These are phyloP conservation scores for Heptranchias perlo DNA, from an alignment of 2,113 vertebrate genomes.

Conservation along the genomic window DNA sequence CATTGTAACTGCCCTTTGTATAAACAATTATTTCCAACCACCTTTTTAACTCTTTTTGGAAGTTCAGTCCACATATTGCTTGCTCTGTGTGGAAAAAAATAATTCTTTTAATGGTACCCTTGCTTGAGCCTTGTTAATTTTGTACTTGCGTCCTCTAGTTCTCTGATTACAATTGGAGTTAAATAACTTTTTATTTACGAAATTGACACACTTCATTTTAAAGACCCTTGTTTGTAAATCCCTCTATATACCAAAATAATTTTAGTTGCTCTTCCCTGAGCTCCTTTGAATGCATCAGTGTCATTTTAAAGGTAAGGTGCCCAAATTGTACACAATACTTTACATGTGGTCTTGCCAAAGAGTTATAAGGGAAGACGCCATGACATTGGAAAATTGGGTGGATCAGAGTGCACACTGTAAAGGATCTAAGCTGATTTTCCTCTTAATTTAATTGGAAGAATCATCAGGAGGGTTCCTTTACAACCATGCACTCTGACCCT, in stretches of 20 bases:
- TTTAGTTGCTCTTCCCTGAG: not conserved
- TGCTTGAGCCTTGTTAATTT: not conserved
- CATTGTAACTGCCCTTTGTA: not conserved
- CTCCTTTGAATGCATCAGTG: not conserved
- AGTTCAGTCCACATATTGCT: not conserved
- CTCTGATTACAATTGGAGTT: not conserved
- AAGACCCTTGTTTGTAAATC: not conserved
- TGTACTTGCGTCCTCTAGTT: not conserved
- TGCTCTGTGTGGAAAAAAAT: no score
- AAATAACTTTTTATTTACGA: not conserved
- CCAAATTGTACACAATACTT: not conserved
- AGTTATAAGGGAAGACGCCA: not conserved
- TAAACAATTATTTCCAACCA: not conserved
- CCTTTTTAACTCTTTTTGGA: not conserved
- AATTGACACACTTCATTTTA: not conserved
- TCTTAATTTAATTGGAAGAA: not conserved
- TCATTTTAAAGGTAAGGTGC: not conserved
- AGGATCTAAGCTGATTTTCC: not conserved
- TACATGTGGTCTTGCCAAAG: not conserved
- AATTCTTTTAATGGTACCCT: not conserved
- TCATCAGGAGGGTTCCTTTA: not conserved
- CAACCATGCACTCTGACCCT: not conserved
- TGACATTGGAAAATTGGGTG: not conserved
- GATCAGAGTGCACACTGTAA: not conserved
- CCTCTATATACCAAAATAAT: not conserved